These are phyloP conservation scores for Desmodus rotundus DNA, from an alignment of 2,113 vertebrate genomes.

Conservation along the genomic window DNA sequence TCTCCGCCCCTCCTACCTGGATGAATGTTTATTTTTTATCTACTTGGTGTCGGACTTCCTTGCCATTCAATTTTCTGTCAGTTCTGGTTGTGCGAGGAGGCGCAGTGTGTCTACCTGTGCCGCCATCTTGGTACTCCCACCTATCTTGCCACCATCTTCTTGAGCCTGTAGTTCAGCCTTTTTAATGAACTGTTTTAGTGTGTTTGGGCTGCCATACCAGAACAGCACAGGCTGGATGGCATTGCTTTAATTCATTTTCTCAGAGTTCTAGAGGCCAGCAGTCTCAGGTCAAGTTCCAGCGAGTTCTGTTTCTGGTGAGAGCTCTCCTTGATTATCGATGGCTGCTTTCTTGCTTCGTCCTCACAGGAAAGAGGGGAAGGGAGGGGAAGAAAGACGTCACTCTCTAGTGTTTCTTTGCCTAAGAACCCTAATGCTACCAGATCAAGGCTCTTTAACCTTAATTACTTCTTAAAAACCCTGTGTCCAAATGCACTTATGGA, in stretches of 20 bases:
- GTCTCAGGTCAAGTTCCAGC: not conserved
- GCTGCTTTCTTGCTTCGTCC: not conserved
- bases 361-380: not conserved
- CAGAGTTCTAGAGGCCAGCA: not conserved
- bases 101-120: no score
- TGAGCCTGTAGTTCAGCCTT: not conserved
- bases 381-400: accelerated
- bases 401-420: not conserved
- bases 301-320: not conserved
- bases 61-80: no score
- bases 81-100: no score
- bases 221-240: not conserved
- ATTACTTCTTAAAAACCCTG: not conserved
- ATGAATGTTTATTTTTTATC: no score
- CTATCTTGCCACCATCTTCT: no score
- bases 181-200: not conserved
- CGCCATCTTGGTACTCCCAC: no score
- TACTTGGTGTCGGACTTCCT: no score
- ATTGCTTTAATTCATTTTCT: not conserved
- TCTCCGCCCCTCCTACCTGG: no score
- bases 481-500: not conserved
- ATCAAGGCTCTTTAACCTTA: not conserved
- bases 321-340: not conserved
- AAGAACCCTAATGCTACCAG: not conserved
- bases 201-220: not conserved